These are phyloP conservation scores for Melanotaenia maccullochi DNA, from an alignment of 2,797 vertebrate genomes.

Conservation along the genomic window DNA sequence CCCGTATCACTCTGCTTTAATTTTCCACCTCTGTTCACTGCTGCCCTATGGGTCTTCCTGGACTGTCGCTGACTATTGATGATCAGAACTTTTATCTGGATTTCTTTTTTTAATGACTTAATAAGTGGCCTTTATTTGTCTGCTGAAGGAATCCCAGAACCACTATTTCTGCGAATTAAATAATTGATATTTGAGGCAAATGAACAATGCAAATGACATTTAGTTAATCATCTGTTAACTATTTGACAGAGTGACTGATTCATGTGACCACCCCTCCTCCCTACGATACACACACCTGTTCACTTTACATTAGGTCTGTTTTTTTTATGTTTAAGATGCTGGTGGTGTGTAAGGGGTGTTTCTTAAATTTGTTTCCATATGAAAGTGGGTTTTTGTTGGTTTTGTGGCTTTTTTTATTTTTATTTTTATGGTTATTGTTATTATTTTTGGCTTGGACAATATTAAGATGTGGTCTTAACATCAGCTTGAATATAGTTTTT, in stretches of 20 bases:
- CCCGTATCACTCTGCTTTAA: slow-evolving; percentile 96
- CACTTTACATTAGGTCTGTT: slow-evolving; percentile 42
- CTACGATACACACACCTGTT: slow-evolving; percentile 37
- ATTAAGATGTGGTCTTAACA: slow-evolving; percentile 48
- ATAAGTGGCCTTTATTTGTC: slow-evolving; percentile 77
- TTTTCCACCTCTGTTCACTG: slow-evolving; percentile 98
- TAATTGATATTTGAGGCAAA: slow-evolving; percentile 79
- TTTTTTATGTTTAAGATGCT: slow-evolving; percentile 9
- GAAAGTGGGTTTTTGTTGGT: slow-evolving; percentile 71
- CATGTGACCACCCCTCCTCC: slow-evolving; percentile 24
- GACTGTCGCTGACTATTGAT: slow-evolving; percentile 93
- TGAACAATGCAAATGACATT: slow-evolving; percentile 79
- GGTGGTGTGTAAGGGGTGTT: slow-evolving; percentile 27
- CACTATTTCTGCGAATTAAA: slow-evolving; percentile 88
- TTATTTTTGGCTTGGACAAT: slow-evolving; percentile 50
- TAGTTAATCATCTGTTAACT: slow-evolving; percentile 56
- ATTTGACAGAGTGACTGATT: slow-evolving; percentile 75
- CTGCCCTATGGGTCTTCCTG: slow-evolving; percentile 94
- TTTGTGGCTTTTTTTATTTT: slow-evolving; percentile 43
- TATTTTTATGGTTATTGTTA: slow-evolving; percentile 75
- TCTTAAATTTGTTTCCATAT: slow-evolving; percentile 74
- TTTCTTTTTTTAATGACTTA: slow-evolving; percentile 88
- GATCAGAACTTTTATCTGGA: slow-evolving; percentile 96
- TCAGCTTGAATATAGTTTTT: slow-evolving; percentile 6
- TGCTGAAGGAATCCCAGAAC: slow-evolving; percentile 86